Conservation (phyloP, 2,113 vertebrate genomes). For the Rhagologus leucostigma region DNA sequence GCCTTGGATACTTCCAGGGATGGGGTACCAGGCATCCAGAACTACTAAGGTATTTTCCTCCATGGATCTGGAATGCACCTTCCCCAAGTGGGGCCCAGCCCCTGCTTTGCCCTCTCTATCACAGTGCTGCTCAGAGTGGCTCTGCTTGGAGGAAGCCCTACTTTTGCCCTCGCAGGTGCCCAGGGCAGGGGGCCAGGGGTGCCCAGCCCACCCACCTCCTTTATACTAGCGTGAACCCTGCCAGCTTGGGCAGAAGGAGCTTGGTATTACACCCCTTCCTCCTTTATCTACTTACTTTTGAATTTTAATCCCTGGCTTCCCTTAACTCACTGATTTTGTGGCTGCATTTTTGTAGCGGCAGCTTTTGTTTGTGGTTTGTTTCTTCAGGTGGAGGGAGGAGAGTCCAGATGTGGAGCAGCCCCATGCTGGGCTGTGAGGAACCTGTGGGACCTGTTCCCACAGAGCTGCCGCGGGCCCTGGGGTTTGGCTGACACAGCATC, state of each 20-base stretch:
- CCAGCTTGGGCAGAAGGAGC: neutral
- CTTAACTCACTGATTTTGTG: neutral
- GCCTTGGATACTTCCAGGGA: neutral
- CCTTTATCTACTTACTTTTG: neutral
- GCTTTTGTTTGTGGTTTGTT: neutral
- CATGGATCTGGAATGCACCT: neutral
- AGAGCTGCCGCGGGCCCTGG: neutral
- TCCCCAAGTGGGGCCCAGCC: too few species aligned
- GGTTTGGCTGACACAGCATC: neutral
- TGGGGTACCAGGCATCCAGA: neutral
- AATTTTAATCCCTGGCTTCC: neutral
- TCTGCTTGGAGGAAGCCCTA: neutral
- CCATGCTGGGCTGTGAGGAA: neutral
- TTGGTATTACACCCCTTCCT: neutral
- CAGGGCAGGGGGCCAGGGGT: rapidly evolving
- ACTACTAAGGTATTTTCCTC: neutral
- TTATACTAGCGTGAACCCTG: neutral
- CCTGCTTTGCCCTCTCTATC: neutral
- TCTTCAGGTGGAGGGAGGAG: neutral
- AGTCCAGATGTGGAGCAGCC: neutral
- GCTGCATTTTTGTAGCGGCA: rapidly evolving
- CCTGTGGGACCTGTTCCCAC: neutral
- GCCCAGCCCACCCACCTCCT: neutral
- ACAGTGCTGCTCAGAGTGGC: rapidly evolving
- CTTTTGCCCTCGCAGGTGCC: neutral